A percentile compares a stretch with the other conserved stretches of the same genome.
These are phyloP conservation scores for Eueides isabella DNA, from an alignment of 1,140 invertebrate species.

Conservation along the genomic window DNA sequence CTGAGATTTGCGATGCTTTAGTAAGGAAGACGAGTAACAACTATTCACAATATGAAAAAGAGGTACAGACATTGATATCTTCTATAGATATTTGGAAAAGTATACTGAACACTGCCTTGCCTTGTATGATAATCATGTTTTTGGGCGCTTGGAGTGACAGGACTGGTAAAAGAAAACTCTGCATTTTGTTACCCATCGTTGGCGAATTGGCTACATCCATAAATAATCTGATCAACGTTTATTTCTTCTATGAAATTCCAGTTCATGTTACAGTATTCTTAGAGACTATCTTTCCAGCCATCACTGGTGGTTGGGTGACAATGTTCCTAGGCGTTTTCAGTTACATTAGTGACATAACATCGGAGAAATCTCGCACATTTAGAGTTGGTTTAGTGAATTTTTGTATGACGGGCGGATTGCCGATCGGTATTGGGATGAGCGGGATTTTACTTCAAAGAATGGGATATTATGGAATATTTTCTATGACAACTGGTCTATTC, in stretches of 20 bases:
- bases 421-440: constrained; percentile 89
- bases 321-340: constrained; percentile 96
- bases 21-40: constrained; percentile 71
- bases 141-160: constrained; percentile 87
- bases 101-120: constrained; percentile 82
- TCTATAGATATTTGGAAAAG: constrained; percentile 83
- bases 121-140: constrained; percentile 83
- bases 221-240: constrained; percentile 89
- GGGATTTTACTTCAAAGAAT: constrained; percentile 86
- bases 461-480: constrained; percentile 91
- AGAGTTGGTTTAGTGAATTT: constrained; percentile 92
- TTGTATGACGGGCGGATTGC: constrained; percentile 89
- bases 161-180: constrained; percentile 89
- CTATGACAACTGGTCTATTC: constrained; percentile 87
- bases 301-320: constrained; percentile 93
- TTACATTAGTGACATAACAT: constrained; percentile 93
- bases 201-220: constrained; percentile 90
- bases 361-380: constrained; percentile 89
- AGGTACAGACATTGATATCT: constrained; percentile 82
- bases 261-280: constrained; percentile 88
- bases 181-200: constrained; percentile 90
- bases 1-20: constrained; percentile 81
- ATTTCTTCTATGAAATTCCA: constrained; percentile 88
- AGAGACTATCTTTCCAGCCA: constrained; percentile 86
- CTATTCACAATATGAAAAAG: constrained; percentile 73